Evolutionary conservation across 2,888 invertebrate genomes (phyloP).

Genomic region (Chalcis sispes): DNA sequence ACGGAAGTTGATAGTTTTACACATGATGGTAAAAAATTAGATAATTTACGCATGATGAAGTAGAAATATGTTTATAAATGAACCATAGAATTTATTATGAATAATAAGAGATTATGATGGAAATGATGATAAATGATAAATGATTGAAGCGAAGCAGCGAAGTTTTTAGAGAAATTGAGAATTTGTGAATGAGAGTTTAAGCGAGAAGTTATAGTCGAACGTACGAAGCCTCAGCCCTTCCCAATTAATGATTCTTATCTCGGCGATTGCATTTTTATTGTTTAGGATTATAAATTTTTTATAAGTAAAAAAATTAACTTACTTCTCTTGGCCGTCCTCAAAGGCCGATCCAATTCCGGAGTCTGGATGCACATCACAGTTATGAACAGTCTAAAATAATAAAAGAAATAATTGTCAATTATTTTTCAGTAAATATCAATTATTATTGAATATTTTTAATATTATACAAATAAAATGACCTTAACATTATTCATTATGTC

Average conservation of each 20-base stretch:
- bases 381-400: conserved; percentile 75
- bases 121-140: no score
- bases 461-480: conserved; percentile 60
- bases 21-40: conserved; percentile 6
- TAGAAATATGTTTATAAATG: conserved; percentile 14
- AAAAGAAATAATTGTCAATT: conserved; percentile 7
- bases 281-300: conserved; percentile 26
- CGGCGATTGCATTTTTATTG: conserved; percentile 37
- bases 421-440: conserved; percentile 17
- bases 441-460: conserved; percentile 27
- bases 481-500: conserved; percentile 86
- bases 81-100: conserved; percentile 8
- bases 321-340: conserved; percentile 76
- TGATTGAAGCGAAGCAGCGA: conserved; percentile 35
- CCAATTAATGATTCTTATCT: conserved; percentile 51
- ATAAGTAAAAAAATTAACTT: conserved; percentile 61
- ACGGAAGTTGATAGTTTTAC: conserved; percentile 22
- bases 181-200: conserved; percentile 35
- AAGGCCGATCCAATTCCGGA: conserved; percentile 79
- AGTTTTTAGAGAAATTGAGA: conserved; percentile 26
- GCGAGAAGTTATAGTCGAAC: conserved; percentile 49
- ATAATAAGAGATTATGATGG: no score
- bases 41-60: no score
- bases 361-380: conserved; percentile 78
- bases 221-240: conserved; percentile 62